Evolutionary conservation across 1,140 invertebrate genomes (phyloP).

Genomic region (Eufriesea mexicana): DNA sequence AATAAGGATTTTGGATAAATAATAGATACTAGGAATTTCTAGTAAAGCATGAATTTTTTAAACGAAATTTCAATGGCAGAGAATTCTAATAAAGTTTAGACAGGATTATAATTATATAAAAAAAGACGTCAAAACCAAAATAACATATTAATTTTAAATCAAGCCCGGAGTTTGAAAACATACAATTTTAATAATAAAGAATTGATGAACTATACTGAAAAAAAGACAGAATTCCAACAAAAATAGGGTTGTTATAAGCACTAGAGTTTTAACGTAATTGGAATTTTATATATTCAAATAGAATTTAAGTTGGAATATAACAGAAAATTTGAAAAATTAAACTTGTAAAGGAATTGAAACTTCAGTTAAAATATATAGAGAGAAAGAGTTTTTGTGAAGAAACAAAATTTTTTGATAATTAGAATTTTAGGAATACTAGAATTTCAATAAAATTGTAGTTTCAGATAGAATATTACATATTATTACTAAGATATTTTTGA

Average conservation of each 20-base stretch:
- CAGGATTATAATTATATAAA: conserved; percentile 13
- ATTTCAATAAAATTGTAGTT: conserved; percentile 28
- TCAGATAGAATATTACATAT: conserved; percentile 10
- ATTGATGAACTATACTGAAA: conserved; percentile 11
- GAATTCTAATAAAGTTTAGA: conserved; percentile 23
- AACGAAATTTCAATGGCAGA: neutral
- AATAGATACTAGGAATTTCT: neutral
- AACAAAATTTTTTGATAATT: conserved; percentile 27
- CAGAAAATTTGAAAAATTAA: conserved; percentile 4
- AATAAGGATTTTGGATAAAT: neutral
- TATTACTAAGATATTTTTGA: neutral
- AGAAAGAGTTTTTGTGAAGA: conserved; percentile 9
- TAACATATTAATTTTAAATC: conserved; percentile 24
- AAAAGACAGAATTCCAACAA: conserved; percentile 20
- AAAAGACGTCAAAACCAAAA: conserved; percentile 19
- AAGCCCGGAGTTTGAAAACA: conserved; percentile 6
- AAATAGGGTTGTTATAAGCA: neutral
- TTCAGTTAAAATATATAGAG: conserved; percentile 12
- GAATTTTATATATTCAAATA: neutral
- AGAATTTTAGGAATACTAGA: conserved; percentile 29
- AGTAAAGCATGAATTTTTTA: conserved; percentile 8
- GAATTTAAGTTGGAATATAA: neutral
- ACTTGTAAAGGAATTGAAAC: neutral
- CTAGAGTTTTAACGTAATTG: conserved; percentile 4
- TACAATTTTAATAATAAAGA: conserved; percentile 21